Evolutionary conservation across 2,113 vertebrate genomes (phyloP), one percentile per base, ranked within the genome.

Genomic region (Ailuropoda melanoleuca): DNA sequence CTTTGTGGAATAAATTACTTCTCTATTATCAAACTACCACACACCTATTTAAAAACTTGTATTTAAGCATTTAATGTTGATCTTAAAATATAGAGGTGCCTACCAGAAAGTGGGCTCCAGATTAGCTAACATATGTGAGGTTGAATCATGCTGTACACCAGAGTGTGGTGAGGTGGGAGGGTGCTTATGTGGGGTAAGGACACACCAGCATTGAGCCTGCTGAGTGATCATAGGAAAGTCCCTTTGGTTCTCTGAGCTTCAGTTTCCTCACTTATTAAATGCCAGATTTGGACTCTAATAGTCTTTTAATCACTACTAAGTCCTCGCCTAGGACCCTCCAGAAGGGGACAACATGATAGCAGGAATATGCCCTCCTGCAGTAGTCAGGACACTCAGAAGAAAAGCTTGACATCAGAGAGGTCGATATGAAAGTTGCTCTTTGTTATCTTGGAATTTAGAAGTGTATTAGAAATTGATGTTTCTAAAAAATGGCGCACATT

Each of bases 1-100:
- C 12, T 95, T 87, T 87, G 90, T 97, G n/a, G 48, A 81, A 91
- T 70, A 83, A 95, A 92, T 92, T 85, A 81, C 56, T 92, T 90
- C 62, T 17, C 90, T 89, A 43, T 95, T 93, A 84, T 97, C 87
- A 96, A 84, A 72, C 88, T 77, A 92, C 60, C 14, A 46, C 58
- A 26, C 60, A 87, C 87, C 56, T 80, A 26, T 66, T 46, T 66
- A 7, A 84, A 88, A 95, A 81, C 26, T 72, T 81, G 17, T 55
- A 26, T 39, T 50, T 64, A 90, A 94, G 53, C 64, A 85, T 43
- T 83, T 88, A 43, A 81, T 88, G 88, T 81, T 75, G 21, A 66
- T 93, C 55, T 94, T 88, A 70, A 96, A 62, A 55, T 86, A 58
- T 4, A 86, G 86, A 90, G 56, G 74, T 58, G 34, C 31, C 86